Evolutionary conservation across 2,113 vertebrate genomes (phyloP), one percentile per base, ranked within the genome.

Genomic region (Pseudorhombus dupliciocellatus): DNA sequence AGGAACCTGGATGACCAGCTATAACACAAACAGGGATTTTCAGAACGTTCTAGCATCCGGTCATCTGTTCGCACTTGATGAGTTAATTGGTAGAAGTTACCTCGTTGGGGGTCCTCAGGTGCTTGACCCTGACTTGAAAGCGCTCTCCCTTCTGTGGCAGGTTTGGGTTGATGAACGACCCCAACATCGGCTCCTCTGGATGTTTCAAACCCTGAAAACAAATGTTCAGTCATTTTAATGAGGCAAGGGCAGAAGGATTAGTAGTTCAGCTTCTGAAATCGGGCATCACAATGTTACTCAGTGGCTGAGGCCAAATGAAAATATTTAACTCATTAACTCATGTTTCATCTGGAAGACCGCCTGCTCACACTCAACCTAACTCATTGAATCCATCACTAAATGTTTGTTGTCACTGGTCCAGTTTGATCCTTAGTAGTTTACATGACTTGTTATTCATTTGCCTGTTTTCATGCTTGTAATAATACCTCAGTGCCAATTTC

Each of bases 81-180:
- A 22, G 50, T 24, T n/a, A n/a, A 21, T 24, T 14, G 7, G 50
- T 52, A 50, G 8, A 22, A 21, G 42, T 46, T 50, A 98, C 97
- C 94, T 96, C 91, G 34, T 95, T 95, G 31, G 97, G 97, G 18
- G 96, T 95, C 73, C 93, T 83, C 61, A 99, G 50, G 30, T 98
- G 97, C 25, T 93, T 96, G 18, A 98, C 93, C 74, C 48, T 90
- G 70, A 95, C 95, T 44, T 88, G 80, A 75, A 95, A 95, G 1
- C 28, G 66, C 69, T 93, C 80, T 77, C 92, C 93, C 7, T 90
- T 74, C 26, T 83, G 20, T 58, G 96, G 96, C 1, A 96, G 86
- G 0, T 66, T 40, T 0, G 92, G 91, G 55, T 87, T 55, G 4
- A 54, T 14, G 63, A 95, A 98, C 0, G 88, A 70, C 14, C 89